Evolutionary conservation across 2,113 vertebrate genomes (phyloP).

Genomic region (Channa maculata): DNA sequence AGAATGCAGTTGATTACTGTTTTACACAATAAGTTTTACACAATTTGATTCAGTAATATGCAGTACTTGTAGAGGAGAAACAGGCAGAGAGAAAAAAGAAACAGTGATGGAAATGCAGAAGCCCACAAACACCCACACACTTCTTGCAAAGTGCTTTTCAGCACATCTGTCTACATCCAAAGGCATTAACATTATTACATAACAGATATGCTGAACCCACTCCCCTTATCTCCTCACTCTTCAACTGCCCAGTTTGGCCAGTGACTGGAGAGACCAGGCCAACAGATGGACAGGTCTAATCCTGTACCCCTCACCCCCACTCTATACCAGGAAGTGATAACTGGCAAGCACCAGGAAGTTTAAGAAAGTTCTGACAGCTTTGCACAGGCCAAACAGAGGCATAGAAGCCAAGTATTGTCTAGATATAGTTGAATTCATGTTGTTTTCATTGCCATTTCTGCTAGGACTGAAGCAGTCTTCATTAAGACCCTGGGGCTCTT

Average conservation of each 20-base stretch:
- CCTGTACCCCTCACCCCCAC: neutral
- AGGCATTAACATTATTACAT: constrained; percentile 62
- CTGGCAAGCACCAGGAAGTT: constrained; percentile 32
- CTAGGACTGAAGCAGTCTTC: constrained; percentile 26
- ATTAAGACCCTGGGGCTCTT: constrained; percentile 42
- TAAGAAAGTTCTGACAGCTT: constrained; percentile 17
- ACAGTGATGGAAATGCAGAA: constrained; percentile 11
- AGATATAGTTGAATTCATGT: constrained; percentile 26
- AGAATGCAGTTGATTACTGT: constrained; percentile 16
- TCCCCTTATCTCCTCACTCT: neutral
- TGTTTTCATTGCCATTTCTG: constrained; percentile 30
- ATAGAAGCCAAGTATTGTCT: constrained; percentile 33
- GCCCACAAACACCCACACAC: neutral
- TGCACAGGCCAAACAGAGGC: constrained; percentile 6
- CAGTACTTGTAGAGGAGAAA: neutral
- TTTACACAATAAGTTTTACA: constrained; percentile 3
- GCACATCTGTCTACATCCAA: constrained; percentile 60
- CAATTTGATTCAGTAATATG: neutral
- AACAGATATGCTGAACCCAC: constrained; percentile 31
- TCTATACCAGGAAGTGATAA: constrained; percentile 49
- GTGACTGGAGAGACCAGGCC: constrained; percentile 40
- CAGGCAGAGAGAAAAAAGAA: neutral
- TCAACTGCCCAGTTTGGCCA: constrained; percentile 55
- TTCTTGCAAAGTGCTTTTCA: constrained; percentile 25
- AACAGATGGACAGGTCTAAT: constrained; percentile 60